These are phyloP conservation scores for Hormaphis cornu DNA, from an alignment of 1,140 invertebrate genomes.

Conservation along the genomic window DNA sequence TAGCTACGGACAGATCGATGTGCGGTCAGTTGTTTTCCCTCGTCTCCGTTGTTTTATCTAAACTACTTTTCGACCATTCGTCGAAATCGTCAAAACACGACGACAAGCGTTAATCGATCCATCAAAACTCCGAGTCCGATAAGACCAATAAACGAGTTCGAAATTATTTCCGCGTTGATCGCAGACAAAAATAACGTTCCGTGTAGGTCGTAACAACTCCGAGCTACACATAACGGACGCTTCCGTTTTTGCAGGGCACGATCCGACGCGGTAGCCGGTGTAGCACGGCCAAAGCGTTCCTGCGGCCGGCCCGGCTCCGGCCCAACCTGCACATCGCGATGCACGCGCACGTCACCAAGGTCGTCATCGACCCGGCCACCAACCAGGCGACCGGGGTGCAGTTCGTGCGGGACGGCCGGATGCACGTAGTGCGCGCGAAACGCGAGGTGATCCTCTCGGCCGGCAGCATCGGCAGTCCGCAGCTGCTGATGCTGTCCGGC, in stretches of 20 bases:
- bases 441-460: constrained; percentile 72
- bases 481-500: constrained; percentile 78
- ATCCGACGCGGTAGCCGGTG: constrained; percentile 75
- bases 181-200: too few species aligned
- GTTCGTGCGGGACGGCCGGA: constrained; percentile 58
- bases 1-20: too few species aligned
- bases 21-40: too few species aligned
- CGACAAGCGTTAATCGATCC: too few species aligned
- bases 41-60: too few species aligned
- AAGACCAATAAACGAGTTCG: too few species aligned
- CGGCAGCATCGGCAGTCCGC: constrained; percentile 68
- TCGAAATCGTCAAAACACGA: too few species aligned
- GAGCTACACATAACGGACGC: too few species aligned
- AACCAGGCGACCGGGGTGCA: constrained; percentile 66
- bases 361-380: constrained; percentile 60
- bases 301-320: constrained; percentile 64
- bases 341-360: constrained; percentile 61
- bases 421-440: constrained; percentile 54
- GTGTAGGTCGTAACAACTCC: too few species aligned
- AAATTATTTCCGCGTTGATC: too few species aligned
- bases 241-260: constrained; percentile 59
- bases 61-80: too few species aligned
- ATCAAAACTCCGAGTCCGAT: too few species aligned
- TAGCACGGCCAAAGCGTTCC: constrained; percentile 81
- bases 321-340: constrained; percentile 70